Evolutionary conservation across 2,797 vertebrate species (phyloP).

Genomic region (Triplophysa bombifrons): DNA sequence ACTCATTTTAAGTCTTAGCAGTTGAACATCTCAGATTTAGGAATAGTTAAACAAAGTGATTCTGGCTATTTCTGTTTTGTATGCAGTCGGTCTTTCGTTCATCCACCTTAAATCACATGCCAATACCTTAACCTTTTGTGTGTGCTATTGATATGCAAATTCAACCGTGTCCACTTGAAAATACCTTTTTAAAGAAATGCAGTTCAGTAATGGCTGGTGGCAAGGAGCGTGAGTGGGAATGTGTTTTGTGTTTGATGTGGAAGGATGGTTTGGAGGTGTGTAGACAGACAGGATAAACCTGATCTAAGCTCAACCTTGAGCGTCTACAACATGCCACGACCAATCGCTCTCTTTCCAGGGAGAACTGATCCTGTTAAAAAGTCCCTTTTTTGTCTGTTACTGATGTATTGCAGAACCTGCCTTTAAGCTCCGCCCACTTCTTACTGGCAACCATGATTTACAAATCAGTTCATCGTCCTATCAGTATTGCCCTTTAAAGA

Average conservation of each 20-base stretch:
- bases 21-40: background rate
- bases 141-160: slow-evolving; percentile 36
- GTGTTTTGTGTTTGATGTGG: slow-evolving; percentile 55
- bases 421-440: slow-evolving; percentile 34
- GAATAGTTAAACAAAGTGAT: background rate
- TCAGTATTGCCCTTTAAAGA: slow-evolving; percentile 16
- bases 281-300: slow-evolving; percentile 78
- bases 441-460: slow-evolving; percentile 26
- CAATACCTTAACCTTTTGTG: slow-evolving; percentile 29
- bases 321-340: slow-evolving; percentile 65
- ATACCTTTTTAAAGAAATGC: slow-evolving; percentile 23
- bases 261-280: slow-evolving; percentile 59
- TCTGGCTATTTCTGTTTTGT: background rate
- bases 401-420: slow-evolving; percentile 14
- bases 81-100: background rate
- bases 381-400: slow-evolving; percentile 5
- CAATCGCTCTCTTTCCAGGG: slow-evolving; percentile 54
- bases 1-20: too few species aligned
- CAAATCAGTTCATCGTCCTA: slow-evolving; percentile 31
- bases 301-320: slow-evolving; percentile 61
- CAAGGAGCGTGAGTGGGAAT: slow-evolving; percentile 42
- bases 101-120: slow-evolving; percentile 12
- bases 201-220: slow-evolving; percentile 21
- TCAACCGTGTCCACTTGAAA: slow-evolving; percentile 20
- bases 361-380: slow-evolving; percentile 58